phyloP scores from a whole-genome alignment of 2,888 invertebrate genomes.

The Saturnia pavonia region DNA sequence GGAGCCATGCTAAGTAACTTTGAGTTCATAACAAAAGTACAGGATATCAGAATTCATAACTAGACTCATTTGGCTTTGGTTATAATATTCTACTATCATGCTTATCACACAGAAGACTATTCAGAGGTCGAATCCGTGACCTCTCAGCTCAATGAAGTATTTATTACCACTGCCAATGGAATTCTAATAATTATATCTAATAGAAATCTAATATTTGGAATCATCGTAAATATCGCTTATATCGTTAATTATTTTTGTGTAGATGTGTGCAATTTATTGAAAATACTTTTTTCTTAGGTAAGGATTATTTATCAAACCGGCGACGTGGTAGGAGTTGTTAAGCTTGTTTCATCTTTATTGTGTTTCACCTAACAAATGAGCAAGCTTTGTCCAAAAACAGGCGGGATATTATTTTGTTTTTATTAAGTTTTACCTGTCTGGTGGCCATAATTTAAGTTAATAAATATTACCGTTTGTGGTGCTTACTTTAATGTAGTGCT shows the following conservation, averaged over 20 bases:
- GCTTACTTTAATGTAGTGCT: conserved; percentile 7
- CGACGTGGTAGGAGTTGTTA: not conserved
- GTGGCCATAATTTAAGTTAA: conserved; percentile 1
- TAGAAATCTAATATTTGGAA: too few relatives aligned
- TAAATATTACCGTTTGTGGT: conserved; percentile 4
- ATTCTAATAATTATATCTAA: not conserved
- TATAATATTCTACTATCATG: too few relatives aligned
- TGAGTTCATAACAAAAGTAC: too few relatives aligned
- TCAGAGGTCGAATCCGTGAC: too few relatives aligned
- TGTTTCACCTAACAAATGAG: conserved; percentile 11
- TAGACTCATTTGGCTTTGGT: too few relatives aligned
- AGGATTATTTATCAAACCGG: not conserved
- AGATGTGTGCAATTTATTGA: not conserved
- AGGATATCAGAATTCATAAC: too few relatives aligned
- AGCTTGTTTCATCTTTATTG: conserved; percentile 10
- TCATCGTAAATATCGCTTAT: not conserved
- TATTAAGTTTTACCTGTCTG: conserved; percentile 11
- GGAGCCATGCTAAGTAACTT: too few relatives aligned
- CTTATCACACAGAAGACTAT: too few relatives aligned
- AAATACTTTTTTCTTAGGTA: not conserved
- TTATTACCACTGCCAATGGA: not conserved
- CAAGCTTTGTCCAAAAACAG: conserved; percentile 11
- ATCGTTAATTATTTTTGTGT: not conserved
- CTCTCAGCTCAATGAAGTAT: not conserved
- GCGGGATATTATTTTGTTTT: conserved; percentile 9